Base-by-base conservation (phyloP, 2,113 vertebrate species). In the Podiceps cristatus region DNA sequence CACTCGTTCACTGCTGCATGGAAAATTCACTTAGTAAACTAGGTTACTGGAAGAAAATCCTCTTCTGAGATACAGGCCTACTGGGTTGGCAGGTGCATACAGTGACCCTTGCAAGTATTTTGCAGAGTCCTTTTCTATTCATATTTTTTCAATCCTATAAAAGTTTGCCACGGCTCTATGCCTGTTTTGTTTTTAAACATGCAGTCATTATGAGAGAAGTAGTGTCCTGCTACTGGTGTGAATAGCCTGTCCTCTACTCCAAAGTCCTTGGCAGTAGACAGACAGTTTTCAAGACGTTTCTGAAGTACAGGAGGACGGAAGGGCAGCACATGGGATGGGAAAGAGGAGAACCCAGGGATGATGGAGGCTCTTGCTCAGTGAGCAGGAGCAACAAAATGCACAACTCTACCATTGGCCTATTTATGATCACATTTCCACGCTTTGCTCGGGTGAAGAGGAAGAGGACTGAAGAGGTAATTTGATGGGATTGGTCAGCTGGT, bases 11-110 rank as follows among this genome's bases (percentile, higher is more conserved):
- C 16, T 85, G 58, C 88, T 0, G 0, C 80, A 47, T 50, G 73
- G 73, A 93, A 89, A 95, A 95, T 52, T 45, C 80, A 18, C 50
- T 89, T 55, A 29, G 73, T n/a, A 77, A 97, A 96, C 40, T 94
- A 85, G 95, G 86, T 76, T 96, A 96, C 75, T 73, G 63, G 62
- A 84, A 94, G 84, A 87, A 93, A 96, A 85, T 33, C 66, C 60
- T 81, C 58, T 74, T 76, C 72, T 82, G 72, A 78, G 17, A 78
- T 58, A 42, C 0, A 29, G 35, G 24, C 40, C 68, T 24, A 20
- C 11, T 84, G 79, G 37, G 28, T 8, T 56, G 66, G 56, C 59
- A 95, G 92, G 18, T 56, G 49, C 63, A 52, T 5, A 6, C 19
- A 11, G 25, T 9, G 42, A 74, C n/a, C 14, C 31, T 71, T 69